These are phyloP conservation scores for Acipenser oxyrinchus DNA, from an alignment of 2,797 vertebrate species.

Conservation along the genomic window DNA sequence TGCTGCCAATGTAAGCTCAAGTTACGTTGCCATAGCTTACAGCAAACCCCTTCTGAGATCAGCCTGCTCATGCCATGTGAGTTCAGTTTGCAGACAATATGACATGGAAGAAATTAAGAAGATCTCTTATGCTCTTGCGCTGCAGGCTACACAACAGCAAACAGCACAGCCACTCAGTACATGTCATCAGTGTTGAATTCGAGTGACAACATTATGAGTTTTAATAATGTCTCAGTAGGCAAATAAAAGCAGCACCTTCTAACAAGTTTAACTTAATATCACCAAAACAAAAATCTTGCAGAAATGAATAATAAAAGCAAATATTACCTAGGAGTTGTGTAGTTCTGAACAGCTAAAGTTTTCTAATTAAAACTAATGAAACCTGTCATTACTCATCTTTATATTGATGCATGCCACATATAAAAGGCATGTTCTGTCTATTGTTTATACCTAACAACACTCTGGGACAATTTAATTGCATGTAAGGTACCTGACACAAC, in stretches of 20 bases:
- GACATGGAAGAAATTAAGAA: not conserved
- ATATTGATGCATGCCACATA: slow-evolving; percentile 5
- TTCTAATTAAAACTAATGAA: no score
- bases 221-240: not conserved
- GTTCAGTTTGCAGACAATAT: not conserved
- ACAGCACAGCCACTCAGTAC: not conserved
- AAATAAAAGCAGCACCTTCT: not conserved
- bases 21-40: no score
- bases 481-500: not conserved
- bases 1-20: not conserved
- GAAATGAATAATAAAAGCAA: no score
- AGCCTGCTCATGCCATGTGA: not conserved
- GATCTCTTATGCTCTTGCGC: not conserved
- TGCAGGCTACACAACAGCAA: not conserved
- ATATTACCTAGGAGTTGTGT: no score
- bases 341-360: no score
- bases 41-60: not conserved
- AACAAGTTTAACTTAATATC: no score
- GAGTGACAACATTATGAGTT: not conserved
- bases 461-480: slow-evolving; percentile 10
- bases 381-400: not conserved
- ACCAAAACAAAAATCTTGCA: no score
- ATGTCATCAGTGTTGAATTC: not conserved
- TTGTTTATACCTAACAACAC: not conserved
- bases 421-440: not conserved